Evolutionary conservation across 2,888 invertebrate species (phyloP).

Genomic region (Ormyrus nitidulus): DNA sequence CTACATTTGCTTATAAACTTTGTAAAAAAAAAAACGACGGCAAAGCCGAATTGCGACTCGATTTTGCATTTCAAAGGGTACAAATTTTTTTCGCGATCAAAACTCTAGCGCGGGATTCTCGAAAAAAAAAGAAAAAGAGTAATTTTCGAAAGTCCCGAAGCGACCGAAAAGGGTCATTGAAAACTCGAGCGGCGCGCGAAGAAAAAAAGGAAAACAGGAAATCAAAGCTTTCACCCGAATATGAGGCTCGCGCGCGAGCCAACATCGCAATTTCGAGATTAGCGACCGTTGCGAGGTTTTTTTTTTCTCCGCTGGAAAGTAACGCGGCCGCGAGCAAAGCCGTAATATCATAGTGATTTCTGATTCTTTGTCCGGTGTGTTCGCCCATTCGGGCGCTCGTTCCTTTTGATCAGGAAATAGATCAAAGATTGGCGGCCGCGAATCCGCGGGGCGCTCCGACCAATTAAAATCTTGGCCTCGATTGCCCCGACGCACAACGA

Average conservation of each 20-base stretch:
- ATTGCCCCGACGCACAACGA: conserved; percentile 13
- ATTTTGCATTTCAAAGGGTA: no score
- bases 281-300: conserved; percentile 31
- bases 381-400: conserved; percentile 6
- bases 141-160: conserved; percentile 8
- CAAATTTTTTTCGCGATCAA: no score
- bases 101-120: no score
- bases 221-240: conserved; percentile 50
- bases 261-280: conserved; percentile 56
- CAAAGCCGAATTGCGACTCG: no score
- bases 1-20: conserved; percentile 31
- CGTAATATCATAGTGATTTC: conserved; percentile 38
- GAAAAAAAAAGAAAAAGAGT: neutral
- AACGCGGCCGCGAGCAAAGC: conserved; percentile 8
- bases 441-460: neutral
- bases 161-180: conserved; percentile 36
- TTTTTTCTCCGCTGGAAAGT: conserved; percentile 22
- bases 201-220: conserved; percentile 24
- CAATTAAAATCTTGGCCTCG: conserved; percentile 30
- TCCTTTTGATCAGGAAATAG: conserved; percentile 44
- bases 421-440: conserved; percentile 38
- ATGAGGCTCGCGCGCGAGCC: neutral
- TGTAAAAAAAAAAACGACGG: neutral
- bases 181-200: conserved; percentile 15
- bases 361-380: conserved; percentile 11